Base-by-base conservation (phyloP, 2,888 invertebrate genomes). In the Yponomeuta cagnagella region DNA sequence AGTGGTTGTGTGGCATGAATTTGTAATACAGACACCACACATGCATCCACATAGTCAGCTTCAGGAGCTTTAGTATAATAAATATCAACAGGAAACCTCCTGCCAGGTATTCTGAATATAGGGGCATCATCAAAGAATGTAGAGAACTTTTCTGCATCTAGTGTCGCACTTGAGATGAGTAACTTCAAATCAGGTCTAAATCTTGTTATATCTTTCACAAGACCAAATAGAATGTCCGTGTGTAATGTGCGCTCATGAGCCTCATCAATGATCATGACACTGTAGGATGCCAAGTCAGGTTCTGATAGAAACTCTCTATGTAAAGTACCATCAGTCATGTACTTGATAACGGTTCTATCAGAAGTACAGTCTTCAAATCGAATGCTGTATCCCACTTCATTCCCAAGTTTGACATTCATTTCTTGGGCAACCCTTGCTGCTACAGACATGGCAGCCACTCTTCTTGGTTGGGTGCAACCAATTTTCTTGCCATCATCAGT, bases 371-470 rank as follows among this genome's bases (percentile, higher is more conserved):
- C 99, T 92, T 99, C 99, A 93, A 99, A 99, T 77, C 99, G 94
- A 79, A 99, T 99, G 75, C 96, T 96, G 77, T 96, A 96, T 5
- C 96, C 96, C 69, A 97, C 97, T 92, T 97, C 97, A 85, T 97
- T 97, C 70, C 99, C 99, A 43, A 99, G 93, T 90, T 99, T 99
- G 0, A 97, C 97, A 75, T 95, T 95, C 97, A 99, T 98, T 94
- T 99, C 99, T 84, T 99, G 97, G 2, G 99, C 97, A 1, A 99
- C 99, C 84, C 99, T 94, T 4, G 99, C 96, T 31, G 99, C 98
- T 33, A 99, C 99, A n/a, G 98, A 98, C 99, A 99, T 99, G 2
- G 99, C 99, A 33, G 99, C 99, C 2, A 99, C 99, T 85, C 99
- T 93, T 75, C 99, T 93, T 0, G 99, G 99, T 85, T 99, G 98